Evolutionary conservation across 1,140 invertebrate species (phyloP).

Genomic region (Zelostemma sp.): DNA sequence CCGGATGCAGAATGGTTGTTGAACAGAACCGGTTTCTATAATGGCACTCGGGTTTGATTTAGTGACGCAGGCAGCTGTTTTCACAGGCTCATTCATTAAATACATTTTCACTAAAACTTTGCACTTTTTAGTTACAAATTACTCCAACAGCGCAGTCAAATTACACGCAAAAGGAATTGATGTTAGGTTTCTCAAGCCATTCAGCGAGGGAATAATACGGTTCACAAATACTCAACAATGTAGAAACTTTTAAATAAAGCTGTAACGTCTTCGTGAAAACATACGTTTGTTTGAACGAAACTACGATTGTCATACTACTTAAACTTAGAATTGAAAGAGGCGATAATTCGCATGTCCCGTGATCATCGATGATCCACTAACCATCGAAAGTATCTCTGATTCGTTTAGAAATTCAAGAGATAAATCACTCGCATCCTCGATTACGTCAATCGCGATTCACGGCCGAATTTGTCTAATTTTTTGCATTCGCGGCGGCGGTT

Average conservation of each 20-base stretch:
- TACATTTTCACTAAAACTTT: background rate
- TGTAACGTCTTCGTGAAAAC: no score
- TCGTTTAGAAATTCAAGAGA: background rate
- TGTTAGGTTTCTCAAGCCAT: background rate
- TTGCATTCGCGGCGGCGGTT: background rate
- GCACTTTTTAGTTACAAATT: background rate
- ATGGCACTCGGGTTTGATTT: background rate
- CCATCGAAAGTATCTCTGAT: no score
- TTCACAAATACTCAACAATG: no score
- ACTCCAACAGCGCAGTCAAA: no score
- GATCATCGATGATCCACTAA: no score
- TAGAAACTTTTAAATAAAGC: background rate
- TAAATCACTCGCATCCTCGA: background rate
- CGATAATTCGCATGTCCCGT: no score
- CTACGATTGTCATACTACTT: no score
- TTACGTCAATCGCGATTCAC: background rate
- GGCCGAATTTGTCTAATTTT: background rate
- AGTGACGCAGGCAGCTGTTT: constrained; percentile 2
- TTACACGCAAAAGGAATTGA: no score
- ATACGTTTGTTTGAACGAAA: no score
- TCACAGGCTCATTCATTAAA: background rate
- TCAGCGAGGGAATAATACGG: background rate
- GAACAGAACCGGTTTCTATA: background rate
- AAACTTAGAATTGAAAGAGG: no score
- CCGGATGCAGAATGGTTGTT: background rate